phyloP scores from a whole-genome alignment of 1,140 invertebrate species.

The Drosophila mauritiana region DNA sequence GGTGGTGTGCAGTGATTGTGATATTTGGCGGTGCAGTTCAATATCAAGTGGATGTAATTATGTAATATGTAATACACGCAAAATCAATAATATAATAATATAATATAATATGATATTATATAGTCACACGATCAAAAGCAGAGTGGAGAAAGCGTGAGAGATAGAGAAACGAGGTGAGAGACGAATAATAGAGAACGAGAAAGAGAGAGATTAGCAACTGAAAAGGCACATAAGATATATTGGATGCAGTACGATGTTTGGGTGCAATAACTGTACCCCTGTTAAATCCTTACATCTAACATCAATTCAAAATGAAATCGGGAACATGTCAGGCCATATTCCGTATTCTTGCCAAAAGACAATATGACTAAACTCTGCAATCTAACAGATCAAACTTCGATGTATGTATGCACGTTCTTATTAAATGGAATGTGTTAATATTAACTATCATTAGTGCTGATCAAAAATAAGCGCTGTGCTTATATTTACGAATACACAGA shows the following conservation, averaged over 20 bases:
- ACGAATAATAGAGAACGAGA: conserved; percentile 28
- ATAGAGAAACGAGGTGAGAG: conserved; percentile 23
- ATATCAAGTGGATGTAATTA: conserved; percentile 16
- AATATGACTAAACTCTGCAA: background rate
- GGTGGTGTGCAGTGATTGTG: conserved; percentile 1
- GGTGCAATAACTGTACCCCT: background rate
- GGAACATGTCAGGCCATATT: no score
- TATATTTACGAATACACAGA: conserved; percentile 8
- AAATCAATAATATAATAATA: conserved; percentile 18
- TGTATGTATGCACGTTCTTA: no score
- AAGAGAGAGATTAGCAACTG: conserved; percentile 47
- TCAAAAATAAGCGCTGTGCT: conserved; percentile 11
- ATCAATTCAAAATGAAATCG: background rate
- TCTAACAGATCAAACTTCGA: no score
- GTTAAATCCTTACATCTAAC: background rate
- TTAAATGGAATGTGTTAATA: background rate
- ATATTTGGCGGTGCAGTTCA: conserved; percentile 12
- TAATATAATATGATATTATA: conserved; percentile 3
- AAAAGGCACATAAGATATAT: conserved; percentile 29
- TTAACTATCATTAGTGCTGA: conserved; percentile 5
- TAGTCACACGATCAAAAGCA: conserved; percentile 14
- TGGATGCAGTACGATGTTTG: conserved; percentile 17
- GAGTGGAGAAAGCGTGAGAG: conserved; percentile 33
- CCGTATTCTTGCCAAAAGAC: background rate
- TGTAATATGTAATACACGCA: conserved; percentile 7